A percentile compares a stretch with the other conserved stretches of the same genome.
These are phyloP conservation scores for Clarias gariepinus DNA, from an alignment of 2,113 vertebrate species.

Conservation along the genomic window DNA sequence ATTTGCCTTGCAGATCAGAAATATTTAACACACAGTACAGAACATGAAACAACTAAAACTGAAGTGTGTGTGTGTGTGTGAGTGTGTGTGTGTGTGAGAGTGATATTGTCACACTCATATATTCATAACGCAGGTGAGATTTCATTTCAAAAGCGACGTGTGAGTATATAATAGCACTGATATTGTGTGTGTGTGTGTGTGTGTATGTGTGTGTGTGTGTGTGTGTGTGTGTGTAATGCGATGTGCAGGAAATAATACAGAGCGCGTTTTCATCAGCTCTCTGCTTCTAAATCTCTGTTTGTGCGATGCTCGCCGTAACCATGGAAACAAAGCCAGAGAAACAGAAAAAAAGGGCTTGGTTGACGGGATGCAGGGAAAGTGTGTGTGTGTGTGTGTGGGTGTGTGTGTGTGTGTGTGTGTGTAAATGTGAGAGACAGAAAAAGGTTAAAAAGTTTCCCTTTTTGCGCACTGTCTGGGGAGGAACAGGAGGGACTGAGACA, in stretches of 20 bases:
- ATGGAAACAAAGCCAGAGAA: conserved; percentile 54
- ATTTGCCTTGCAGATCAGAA: neutral
- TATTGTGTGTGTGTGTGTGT: neutral
- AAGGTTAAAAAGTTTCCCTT: neutral
- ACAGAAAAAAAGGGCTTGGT: conserved; percentile 31
- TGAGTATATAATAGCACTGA: neutral
- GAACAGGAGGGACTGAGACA: neutral
- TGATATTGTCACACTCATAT: neutral
- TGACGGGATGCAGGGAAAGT: conserved; percentile 35
- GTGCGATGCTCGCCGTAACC: conserved; percentile 39
- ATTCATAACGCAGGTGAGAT: neutral
- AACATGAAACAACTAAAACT: neutral
- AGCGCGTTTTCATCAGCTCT: conserved; percentile 30
- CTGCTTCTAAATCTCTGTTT: conserved; percentile 41
- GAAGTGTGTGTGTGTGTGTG: neutral
- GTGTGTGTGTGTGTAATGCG: conserved; percentile 1
- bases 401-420: neutral
- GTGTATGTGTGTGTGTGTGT: conserved; percentile 10
- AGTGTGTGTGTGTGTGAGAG: neutral
- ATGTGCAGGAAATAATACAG: conserved; percentile 11
- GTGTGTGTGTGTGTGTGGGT: neutral
- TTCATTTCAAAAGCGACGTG: neutral
- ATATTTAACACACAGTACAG: neutral
- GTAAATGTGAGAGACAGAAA: neutral
- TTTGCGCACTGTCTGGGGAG: neutral